Percentiles rank a stretch among this genome's conserved stretches.
Conservation (phyloP, 2,113 vertebrate species). For the Cnemophilus loriae region DNA sequence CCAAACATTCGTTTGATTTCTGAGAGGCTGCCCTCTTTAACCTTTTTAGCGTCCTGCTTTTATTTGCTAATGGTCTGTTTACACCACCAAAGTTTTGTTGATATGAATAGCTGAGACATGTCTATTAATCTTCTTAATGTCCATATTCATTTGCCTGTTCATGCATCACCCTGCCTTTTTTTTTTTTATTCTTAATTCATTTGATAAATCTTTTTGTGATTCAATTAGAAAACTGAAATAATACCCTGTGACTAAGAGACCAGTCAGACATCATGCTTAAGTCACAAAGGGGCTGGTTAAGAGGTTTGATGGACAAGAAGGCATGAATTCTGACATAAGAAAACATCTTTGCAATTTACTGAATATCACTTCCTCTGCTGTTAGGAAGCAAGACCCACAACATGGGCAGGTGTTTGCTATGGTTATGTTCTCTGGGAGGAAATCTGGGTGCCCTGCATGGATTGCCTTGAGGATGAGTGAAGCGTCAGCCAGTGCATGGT, state of each 20-base stretch:
- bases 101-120: neutral
- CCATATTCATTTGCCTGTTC: neutral
- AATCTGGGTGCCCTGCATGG: neutral
- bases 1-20: neutral
- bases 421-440: neutral
- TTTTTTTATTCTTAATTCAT: neutral
- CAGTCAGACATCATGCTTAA: neutral
- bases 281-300: neutral
- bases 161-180: neutral
- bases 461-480: neutral
- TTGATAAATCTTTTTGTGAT: neutral
- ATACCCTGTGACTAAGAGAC: neutral
- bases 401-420: neutral
- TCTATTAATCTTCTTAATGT: neutral
- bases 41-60: neutral
- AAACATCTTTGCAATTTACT: neutral
- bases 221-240: neutral
- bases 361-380: neutral
- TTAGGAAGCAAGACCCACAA: neutral
- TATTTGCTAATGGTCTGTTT: constrained; percentile 15
- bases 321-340: neutral
- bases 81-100: neutral
- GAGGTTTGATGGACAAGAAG: neutral
- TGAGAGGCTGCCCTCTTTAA: neutral
- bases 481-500: neutral